A percentile compares a stretch with the other conserved stretches of the same genome.
Evolutionary conservation across 2,113 vertebrate species (phyloP).

Genomic region (Stegostoma tigrinum): DNA sequence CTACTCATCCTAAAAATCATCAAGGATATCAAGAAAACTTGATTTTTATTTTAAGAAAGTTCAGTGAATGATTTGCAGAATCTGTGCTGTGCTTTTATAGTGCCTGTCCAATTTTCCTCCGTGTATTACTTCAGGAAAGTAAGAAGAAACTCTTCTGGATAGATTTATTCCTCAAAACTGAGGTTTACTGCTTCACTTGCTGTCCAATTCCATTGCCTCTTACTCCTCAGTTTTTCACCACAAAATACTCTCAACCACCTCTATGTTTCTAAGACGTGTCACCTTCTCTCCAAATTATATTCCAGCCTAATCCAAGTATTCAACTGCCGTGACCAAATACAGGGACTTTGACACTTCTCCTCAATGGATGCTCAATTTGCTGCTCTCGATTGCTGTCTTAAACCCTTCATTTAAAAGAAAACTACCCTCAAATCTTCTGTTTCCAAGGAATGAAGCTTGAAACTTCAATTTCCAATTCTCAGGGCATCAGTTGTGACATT

Average conservation of each 20-base stretch:
- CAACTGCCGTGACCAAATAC: background rate
- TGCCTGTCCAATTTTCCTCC: background rate
- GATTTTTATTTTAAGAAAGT: background rate
- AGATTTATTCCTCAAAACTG: background rate
- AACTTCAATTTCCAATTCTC: background rate
- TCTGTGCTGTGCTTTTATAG: background rate
- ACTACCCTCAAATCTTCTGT: background rate
- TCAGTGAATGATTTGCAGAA: background rate
- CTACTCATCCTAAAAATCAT: background rate
- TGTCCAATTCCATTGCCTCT: background rate
- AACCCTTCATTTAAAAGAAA: background rate
- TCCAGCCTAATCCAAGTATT: background rate
- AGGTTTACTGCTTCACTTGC: background rate
- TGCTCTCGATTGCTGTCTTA: background rate
- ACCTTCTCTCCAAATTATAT: background rate
- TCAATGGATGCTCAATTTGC: background rate
- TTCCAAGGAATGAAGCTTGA: background rate
- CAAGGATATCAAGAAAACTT: background rate
- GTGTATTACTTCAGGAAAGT: background rate
- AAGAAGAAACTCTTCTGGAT: background rate
- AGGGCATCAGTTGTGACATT: background rate
- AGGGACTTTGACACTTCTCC: background rate
- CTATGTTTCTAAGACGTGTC: background rate
- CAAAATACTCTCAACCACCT: background rate
- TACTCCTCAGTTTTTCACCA: background rate